These are phyloP conservation scores for Narcine bancroftii DNA, from an alignment of 2,113 vertebrate species.

Conservation along the genomic window DNA sequence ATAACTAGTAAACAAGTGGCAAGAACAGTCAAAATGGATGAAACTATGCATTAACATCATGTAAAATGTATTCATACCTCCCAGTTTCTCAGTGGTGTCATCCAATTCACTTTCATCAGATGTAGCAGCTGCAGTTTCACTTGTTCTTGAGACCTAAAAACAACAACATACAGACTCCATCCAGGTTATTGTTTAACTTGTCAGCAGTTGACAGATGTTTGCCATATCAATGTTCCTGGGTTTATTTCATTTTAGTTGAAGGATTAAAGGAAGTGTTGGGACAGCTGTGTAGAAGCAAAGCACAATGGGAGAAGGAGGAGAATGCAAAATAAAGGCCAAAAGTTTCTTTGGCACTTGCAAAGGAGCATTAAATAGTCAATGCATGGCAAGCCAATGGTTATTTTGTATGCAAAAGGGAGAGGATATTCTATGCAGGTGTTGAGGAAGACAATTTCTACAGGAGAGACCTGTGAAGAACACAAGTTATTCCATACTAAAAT, in stretches of 20 bases:
- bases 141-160: slow-evolving; percentile 55
- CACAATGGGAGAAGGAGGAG: background rate
- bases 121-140: slow-evolving; percentile 49
- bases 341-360: no score
- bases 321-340: background rate
- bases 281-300: background rate
- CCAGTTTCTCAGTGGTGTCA: slow-evolving; percentile 51
- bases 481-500: no score
- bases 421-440: no score
- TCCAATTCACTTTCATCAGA: slow-evolving; percentile 58
- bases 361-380: no score
- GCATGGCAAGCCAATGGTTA: no score
- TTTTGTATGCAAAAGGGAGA: no score
- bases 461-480: no score
- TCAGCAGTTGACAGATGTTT: background rate
- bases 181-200: background rate
- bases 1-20: background rate
- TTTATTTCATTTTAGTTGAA: background rate
- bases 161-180: slow-evolving; percentile 42
- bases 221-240: background rate
- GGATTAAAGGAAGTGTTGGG: background rate
- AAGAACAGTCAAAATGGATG: background rate
- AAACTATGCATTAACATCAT: background rate
- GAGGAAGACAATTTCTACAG: no score
- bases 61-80: slow-evolving; percentile 55